Conservation (phyloP, 2,888 invertebrate species). For the Tryphoninae sp. region DNA sequence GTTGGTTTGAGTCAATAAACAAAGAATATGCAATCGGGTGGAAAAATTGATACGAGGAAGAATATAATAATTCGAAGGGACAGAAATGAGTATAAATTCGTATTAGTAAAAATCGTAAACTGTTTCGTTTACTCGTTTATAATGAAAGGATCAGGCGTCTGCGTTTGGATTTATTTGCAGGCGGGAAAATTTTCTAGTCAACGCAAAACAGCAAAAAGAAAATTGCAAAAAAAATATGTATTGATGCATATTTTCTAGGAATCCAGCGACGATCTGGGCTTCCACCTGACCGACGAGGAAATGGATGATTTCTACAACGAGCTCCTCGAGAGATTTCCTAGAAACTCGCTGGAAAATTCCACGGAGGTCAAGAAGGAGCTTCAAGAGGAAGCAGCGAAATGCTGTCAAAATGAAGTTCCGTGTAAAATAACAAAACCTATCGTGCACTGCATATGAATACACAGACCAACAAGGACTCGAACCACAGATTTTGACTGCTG, state of each 20-base stretch:
- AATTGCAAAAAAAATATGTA: not conserved
- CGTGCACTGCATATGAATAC: conserved; percentile 33
- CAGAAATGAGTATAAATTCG: not conserved
- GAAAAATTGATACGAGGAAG: no score
- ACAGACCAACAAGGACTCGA: not conserved
- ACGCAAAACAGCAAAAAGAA: no score
- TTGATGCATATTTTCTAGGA: conserved; percentile 41
- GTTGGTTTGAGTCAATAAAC: not conserved
- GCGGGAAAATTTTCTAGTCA: no score
- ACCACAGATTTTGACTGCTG: not conserved
- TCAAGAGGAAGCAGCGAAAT: conserved; percentile 58
- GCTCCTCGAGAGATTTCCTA: conserved; percentile 62
- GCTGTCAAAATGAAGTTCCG: conserved; percentile 64
- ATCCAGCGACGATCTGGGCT: conserved; percentile 56
- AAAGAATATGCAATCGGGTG: not conserved
- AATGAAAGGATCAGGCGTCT: no score
- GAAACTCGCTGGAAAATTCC: conserved; percentile 58
- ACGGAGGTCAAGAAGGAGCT: conserved; percentile 53
- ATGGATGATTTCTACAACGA: conserved; percentile 66
- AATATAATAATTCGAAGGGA: not conserved
- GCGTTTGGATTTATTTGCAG: no score
- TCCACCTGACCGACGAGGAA: conserved; percentile 61
- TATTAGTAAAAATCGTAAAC: no score
- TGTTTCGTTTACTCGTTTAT: no score
- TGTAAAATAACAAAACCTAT: conserved; percentile 55